A percentile compares a stretch with the other conserved stretches of the same genome.
phyloP scores from a whole-genome alignment of 2,113 vertebrate genomes.

The Pelvicachromis taeniatus region DNA sequence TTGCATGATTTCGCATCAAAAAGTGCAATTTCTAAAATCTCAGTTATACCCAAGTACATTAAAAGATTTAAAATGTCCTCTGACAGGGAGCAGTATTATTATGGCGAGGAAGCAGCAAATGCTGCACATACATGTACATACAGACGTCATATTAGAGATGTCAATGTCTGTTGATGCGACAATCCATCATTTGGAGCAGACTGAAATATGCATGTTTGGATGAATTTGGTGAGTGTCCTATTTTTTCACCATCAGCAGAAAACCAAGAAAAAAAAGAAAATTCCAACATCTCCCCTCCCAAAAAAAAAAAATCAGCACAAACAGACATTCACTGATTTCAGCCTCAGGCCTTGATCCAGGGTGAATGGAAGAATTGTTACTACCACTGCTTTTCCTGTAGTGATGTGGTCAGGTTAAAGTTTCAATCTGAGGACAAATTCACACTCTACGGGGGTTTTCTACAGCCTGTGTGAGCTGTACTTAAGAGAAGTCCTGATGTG shows the following conservation, averaged over 20 bases:
- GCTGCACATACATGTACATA: neutral
- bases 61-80: neutral
- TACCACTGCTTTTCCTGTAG: neutral
- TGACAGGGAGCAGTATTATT: neutral
- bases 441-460: neutral
- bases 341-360: neutral
- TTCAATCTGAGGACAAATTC: neutral
- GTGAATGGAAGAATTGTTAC: neutral
- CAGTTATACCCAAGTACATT: neutral
- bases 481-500: rapidly evolving
- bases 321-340: neutral
- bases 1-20: neutral
- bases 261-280: too few species aligned
- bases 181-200: neutral
- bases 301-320: neutral
- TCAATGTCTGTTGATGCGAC: neutral
- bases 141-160: neutral
- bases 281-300: neutral
- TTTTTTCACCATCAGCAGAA: neutral
- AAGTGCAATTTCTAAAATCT: neutral
- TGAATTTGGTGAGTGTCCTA: neutral
- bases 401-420: neutral
- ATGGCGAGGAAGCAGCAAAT: too few species aligned
- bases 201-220: neutral
- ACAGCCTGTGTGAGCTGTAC: neutral